Evolutionary conservation across 2,113 vertebrate genomes (phyloP).

Genomic region (Clarias gariepinus): DNA sequence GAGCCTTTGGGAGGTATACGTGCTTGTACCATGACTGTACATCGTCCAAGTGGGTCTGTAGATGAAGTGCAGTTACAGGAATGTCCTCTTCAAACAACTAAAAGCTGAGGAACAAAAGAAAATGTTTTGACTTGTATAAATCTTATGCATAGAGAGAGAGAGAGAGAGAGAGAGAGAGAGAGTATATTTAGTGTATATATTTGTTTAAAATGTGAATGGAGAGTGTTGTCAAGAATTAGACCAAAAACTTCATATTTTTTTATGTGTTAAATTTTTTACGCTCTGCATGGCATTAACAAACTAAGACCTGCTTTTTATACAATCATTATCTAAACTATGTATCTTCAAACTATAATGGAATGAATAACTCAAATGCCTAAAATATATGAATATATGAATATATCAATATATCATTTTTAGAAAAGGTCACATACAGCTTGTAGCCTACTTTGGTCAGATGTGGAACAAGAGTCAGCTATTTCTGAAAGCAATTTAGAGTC

Average conservation of each 20-base stretch:
- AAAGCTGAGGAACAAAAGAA: conserved; percentile 55
- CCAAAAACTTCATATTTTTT: too few species aligned
- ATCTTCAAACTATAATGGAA: background rate
- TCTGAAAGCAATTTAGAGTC: background rate
- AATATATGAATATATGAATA: too few species aligned
- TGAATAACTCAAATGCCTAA: background rate
- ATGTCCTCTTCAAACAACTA: conserved; percentile 65
- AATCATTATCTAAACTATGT: background rate
- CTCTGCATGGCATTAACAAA: background rate
- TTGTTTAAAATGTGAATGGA: background rate
- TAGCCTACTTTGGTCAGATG: background rate
- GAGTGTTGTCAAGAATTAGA: background rate
- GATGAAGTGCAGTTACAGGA: conserved; percentile 73
- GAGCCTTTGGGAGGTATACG: conserved; percentile 80
- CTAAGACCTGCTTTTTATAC: background rate
- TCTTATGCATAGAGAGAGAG: too few species aligned
- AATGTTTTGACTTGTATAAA: background rate
- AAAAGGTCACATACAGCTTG: background rate
- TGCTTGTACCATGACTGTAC: conserved; percentile 77
- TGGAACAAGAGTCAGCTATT: background rate
- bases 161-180: too few species aligned
- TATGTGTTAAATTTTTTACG: background rate
- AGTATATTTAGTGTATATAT: background rate
- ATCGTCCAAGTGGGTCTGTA: conserved; percentile 69
- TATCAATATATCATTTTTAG: background rate